Conservation (phyloP, 2,888 invertebrate species). For the Anorthoa munda region DNA sequence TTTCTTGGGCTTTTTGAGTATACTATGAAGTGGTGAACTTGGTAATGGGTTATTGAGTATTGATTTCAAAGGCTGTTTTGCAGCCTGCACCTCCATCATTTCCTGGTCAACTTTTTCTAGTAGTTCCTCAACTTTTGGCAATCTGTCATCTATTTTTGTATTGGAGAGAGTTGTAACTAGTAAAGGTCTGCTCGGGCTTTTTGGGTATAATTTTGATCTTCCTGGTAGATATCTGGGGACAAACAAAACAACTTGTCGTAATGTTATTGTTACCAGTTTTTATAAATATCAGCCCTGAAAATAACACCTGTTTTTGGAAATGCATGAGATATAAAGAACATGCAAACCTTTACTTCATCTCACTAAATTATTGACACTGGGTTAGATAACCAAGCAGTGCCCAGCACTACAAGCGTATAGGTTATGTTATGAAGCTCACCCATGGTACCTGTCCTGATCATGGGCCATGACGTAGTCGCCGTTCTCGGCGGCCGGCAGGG, state of each 20-base stretch:
- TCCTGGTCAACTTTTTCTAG: constrained; percentile 87
- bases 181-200: constrained; percentile 83
- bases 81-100: constrained; percentile 82
- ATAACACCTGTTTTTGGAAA: not conserved
- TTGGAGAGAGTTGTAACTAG: constrained; percentile 85
- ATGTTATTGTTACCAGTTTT: constrained; percentile 13
- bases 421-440: constrained; percentile 80
- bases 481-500: constrained; percentile 84
- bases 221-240: constrained; percentile 80
- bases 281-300: not conserved
- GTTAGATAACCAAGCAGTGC: constrained; percentile 48
- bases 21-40: constrained; percentile 84
- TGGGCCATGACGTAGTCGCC: constrained; percentile 88
- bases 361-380: constrained; percentile 23
- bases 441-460: constrained; percentile 79
- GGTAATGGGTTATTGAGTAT: constrained; percentile 87
- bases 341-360: constrained; percentile 28
- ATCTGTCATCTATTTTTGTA: constrained; percentile 84
- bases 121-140: constrained; percentile 88
- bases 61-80: constrained; percentile 87
- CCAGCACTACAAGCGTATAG: constrained; percentile 62
- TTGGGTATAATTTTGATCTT: constrained; percentile 82
- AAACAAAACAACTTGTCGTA: constrained; percentile 31
- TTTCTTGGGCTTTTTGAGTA: constrained; percentile 87
- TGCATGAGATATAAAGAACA: constrained; percentile 28